Evolutionary conservation across 2,888 invertebrate genomes (phyloP), one percentile per base, ranked within the genome.

Genomic region (Dolomedes plantarius): DNA sequence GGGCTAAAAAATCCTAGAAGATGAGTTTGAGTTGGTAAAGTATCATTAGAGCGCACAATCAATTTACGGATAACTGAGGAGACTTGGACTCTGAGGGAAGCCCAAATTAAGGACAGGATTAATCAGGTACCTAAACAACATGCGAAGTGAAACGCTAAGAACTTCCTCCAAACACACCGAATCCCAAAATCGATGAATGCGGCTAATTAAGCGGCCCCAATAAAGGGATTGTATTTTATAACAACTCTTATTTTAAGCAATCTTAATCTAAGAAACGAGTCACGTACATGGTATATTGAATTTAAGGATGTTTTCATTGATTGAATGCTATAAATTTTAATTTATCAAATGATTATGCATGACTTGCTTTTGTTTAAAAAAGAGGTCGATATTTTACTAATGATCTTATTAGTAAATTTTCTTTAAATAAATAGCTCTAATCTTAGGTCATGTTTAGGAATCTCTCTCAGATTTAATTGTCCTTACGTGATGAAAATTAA

Each of bases 31-130:
- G 19, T 23, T 69, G 62, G 64, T 72, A 72, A 79, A 72, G 72
- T 65, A 39, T 72, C 65, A 79, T 72, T 64, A 79, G 56, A 79
- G 64, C 29, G 23, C 6, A n/a, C 41, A 79, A 72, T 79, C 72
- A 72, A 79, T 79, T 72, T 79, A 41, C 72, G 71, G 78, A 78
- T 71, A 77, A 68, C 76, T 77, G 67, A 76, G n/a, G 56, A 71
- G 56, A 39, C 56, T 39, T 78, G 19, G 28, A 67, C 41, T 29
- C 23, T 46, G 64, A 31, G 72, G 69, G 65, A 72, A 79, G 41
- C 39, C 72, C 46, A 79, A 65, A 79, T 79, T 79, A 65, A 31
- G 62, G 65, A n/a, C n/a, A 41, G 72, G 56, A 69, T 62, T 64
- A 79, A 79, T 79, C 62, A 79, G 46, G 39, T 71, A 65, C 28